These are phyloP conservation scores for Noctua janthe DNA, from an alignment of 2,888 invertebrate species.

Conservation along the genomic window DNA sequence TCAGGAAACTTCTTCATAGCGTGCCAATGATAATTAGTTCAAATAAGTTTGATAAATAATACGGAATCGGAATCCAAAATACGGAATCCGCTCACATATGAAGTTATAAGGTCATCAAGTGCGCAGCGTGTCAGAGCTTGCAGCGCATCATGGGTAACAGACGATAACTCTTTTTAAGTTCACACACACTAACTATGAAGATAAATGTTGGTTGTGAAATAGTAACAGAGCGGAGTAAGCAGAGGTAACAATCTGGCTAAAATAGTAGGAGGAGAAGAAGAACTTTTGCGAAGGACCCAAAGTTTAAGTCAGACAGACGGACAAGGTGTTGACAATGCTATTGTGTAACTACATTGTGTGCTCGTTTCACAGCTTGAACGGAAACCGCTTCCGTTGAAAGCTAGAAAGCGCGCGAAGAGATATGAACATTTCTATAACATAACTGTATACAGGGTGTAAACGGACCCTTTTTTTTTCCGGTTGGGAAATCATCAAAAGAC, in stretches of 20 bases:
- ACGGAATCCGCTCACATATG: not conserved
- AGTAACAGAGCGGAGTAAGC: not conserved
- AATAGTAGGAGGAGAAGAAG: not conserved
- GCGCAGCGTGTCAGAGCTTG: not conserved
- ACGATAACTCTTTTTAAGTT: not conserved
- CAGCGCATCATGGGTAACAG: not conserved
- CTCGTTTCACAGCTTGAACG: slow-evolving; percentile 46
- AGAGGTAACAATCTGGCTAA: not conserved
- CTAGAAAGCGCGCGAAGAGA: slow-evolving; percentile 31
- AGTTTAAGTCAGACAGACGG: slow-evolving; percentile 25
- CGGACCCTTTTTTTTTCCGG: no score
- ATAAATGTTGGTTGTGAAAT: not conserved
- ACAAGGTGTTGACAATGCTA: slow-evolving; percentile 43
- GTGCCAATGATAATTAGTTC: no score
- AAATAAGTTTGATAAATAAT: no score
- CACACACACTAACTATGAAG: no score
- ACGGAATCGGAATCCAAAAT: no score
- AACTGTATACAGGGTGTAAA: not conserved
- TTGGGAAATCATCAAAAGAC: no score
- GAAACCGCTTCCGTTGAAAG: slow-evolving; percentile 30
- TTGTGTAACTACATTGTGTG: slow-evolving; percentile 41
- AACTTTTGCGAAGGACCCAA: slow-evolving; percentile 21
- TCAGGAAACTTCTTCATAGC: no score
- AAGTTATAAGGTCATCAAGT: not conserved
- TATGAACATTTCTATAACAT: slow-evolving; percentile 32